These are phyloP conservation scores for Anabacerthia variegaticeps DNA, from an alignment of 2,797 vertebrate species.

Conservation along the genomic window DNA sequence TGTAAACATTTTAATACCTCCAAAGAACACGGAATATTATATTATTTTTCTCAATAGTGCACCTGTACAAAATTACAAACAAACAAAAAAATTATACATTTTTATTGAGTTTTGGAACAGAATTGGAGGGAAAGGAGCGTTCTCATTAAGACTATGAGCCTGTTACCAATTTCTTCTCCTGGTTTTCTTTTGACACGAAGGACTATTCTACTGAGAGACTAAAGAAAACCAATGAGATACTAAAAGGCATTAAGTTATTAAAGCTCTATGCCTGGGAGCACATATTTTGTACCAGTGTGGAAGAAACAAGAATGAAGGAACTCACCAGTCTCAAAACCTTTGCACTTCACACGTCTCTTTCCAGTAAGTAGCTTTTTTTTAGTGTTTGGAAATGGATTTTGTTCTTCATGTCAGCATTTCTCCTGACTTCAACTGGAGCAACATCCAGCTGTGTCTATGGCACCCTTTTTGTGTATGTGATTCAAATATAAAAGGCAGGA, in stretches of 20 bases:
- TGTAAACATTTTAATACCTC: neutral
- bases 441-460: neutral
- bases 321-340: conserved; percentile 94
- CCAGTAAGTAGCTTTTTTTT: conserved; percentile 82
- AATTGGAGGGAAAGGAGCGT: neutral
- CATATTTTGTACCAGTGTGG: conserved; percentile 93
- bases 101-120: neutral
- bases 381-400: neutral
- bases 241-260: conserved; percentile 96
- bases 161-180: neutral
- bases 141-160: neutral
- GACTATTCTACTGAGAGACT: conserved; percentile 96
- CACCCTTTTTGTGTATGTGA: neutral
- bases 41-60: neutral
- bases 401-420: neutral
- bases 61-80: neutral
- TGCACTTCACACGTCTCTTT: conserved; percentile 94
- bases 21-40: neutral
- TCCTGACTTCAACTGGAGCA: neutral
- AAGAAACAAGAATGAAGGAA: conserved; percentile 92
- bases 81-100: neutral
- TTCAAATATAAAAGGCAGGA: neutral
- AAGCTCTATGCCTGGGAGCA: conserved; percentile 98
- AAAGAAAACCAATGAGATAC: conserved; percentile 95
- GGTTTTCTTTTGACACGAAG: conserved; percentile 71